These are phyloP conservation scores for Drosophila pullipes DNA, from an alignment of 2,888 invertebrate species.

Conservation along the genomic window DNA sequence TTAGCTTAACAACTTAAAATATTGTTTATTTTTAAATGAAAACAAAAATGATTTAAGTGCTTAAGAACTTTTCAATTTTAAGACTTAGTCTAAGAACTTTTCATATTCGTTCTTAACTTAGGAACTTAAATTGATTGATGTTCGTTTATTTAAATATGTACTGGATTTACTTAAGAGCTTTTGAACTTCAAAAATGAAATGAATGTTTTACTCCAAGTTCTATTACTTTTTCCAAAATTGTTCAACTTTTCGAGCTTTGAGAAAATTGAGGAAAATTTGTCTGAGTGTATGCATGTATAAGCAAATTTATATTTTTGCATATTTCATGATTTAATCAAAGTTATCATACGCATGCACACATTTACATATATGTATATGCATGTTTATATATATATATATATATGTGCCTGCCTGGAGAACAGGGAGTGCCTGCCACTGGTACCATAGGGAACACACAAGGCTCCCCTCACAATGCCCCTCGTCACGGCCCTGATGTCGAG, in stretches of 20 bases:
- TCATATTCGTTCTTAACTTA: background rate
- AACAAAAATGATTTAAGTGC: background rate
- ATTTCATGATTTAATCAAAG: constrained; percentile 81
- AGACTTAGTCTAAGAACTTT: background rate
- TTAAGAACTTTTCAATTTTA: background rate
- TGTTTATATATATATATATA: background rate
- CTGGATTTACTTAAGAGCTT: background rate
- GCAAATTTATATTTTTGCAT: constrained; percentile 61
- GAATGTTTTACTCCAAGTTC: background rate
- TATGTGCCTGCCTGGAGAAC: constrained; percentile 2
- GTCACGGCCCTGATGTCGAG: constrained; percentile 17
- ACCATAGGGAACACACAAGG: constrained; percentile 35
- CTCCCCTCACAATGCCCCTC: background rate
- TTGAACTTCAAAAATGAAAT: background rate
- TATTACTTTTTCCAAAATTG: background rate
- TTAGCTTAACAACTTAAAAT: background rate
- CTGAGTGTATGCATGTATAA: constrained; percentile 3
- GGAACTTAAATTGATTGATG: background rate
- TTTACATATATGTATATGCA: background rate
- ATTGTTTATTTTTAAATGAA: background rate
- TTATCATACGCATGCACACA: constrained; percentile 61
- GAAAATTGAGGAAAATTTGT: background rate
- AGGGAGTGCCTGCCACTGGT: constrained; percentile 51
- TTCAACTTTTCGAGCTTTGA: background rate
- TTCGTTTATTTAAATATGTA: background rate